Base-by-base conservation (phyloP, 2,888 invertebrate genomes). In the Glaucopsyche alexis region DNA sequence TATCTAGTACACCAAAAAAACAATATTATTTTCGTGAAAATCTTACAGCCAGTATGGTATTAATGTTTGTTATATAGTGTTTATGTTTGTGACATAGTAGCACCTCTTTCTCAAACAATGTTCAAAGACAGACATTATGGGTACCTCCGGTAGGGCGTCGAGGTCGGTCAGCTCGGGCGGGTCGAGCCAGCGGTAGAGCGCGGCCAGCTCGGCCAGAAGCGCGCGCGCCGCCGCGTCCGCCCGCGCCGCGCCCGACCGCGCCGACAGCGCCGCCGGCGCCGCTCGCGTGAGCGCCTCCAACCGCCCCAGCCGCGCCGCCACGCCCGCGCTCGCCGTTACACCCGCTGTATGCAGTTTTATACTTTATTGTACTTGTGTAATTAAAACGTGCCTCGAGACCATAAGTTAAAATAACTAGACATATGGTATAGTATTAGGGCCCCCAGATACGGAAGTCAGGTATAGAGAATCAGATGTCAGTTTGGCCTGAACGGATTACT, bases 141-240 rank as follows among this genome's bases (percentile, higher is more conserved):
- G n/a, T 29, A 83, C 82, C 82, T 89, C 90, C 0, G 83, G 78
- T 40, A 87, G 80, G 14, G 83, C 78, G 78, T 89, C 91, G n/a
- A 89, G 81, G 72, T 86, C 86, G 5, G 81, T 81, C 71, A 89
- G 81, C 76, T 86, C 82, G 75, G 90, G 85, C 75, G 87, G 84
- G 77, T 91, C 91, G 49, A 91, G 85, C 91, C 88, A 89, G 42
- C 75, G 77, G 80, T 83, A 86, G 45, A 91, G 73, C 1, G 95
- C 95, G 80, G 96, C 95, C 14, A 99, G 94, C 84, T 98, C 96
- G 7, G 75, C 75, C 94, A 94, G 80, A 97, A 94, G 75, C 98
- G 91, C 78, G 95, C 95, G 78, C 96, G 96, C 85, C 97, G 98
- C 88, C 97, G 98, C 81, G 94, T 95, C 88, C 97, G 98, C 64